Evolutionary conservation across 2,888 invertebrate genomes (phyloP).

Genomic region (Lepas anatifera): DNA sequence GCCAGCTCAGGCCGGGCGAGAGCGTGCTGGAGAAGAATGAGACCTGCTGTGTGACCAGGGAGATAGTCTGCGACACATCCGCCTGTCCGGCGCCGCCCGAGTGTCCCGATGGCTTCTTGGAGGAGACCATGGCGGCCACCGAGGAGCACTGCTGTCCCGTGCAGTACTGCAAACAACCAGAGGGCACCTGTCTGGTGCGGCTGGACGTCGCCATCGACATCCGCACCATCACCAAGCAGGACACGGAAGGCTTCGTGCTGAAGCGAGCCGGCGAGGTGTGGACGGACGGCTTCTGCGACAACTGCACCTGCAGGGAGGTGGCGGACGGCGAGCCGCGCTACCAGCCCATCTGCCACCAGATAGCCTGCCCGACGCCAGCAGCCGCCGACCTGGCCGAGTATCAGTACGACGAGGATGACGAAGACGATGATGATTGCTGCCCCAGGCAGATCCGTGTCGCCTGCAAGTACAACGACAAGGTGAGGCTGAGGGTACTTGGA

Average conservation of each 20-base stretch:
- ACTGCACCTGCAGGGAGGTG: slow-evolving; percentile 44
- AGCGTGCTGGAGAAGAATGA: not conserved
- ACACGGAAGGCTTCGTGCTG: not conserved
- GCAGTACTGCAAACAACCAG: not conserved
- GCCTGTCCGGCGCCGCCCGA: not conserved
- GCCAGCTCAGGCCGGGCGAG: slow-evolving; percentile 19
- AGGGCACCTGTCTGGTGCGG: slow-evolving; percentile 1
- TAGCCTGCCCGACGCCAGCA: slow-evolving; percentile 35
- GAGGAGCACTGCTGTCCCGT: not conserved
- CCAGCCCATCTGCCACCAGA: slow-evolving; percentile 27
- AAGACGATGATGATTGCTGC: slow-evolving; percentile 48
- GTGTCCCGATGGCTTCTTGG: not conserved
- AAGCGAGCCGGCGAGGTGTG: slow-evolving; percentile 42
- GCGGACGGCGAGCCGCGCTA: slow-evolving; percentile 25
- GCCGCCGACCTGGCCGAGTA: not conserved
- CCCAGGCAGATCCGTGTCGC: slow-evolving; percentile 44
- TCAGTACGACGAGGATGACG: slow-evolving; percentile 30
- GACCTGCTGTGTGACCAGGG: not conserved
- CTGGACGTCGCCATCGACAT: not conserved
- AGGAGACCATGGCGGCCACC: not conserved
- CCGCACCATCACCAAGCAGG: not conserved
- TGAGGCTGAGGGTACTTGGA: too few relatives aligned
- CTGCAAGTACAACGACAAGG: slow-evolving; percentile 38
- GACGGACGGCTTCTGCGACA: slow-evolving; percentile 57
- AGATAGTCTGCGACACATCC: not conserved